Base-by-base conservation (phyloP, 2,888 invertebrate species). In the Drosophila crucigera region DNA sequence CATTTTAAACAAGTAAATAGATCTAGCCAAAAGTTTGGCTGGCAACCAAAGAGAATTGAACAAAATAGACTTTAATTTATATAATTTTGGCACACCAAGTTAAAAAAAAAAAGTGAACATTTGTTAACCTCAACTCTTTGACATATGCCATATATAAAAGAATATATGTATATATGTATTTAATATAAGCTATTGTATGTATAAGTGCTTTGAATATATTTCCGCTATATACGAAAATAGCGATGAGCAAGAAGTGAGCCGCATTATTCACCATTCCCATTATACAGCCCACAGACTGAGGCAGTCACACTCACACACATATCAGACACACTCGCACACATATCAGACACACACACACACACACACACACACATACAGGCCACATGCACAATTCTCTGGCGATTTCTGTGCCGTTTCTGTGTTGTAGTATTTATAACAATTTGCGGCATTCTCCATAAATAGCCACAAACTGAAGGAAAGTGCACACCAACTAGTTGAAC, bases 391-490 rank as follows among this genome's bases (percentile, higher is more conserved):
- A 73, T 37, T 80, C 68, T 61, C 56, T 73, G 62, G 68, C 75
- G 61, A 72, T 75, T 76, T 70, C 31, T 61, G 68, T 68, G 65
- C 64, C 47, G 55, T 65, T 69, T 49, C 59, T 50, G 59, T 70
- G 37, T 55, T 62, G 50, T 76, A 80, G 37, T 89, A 41, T 58
- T 82, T 78, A 76, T 84, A 84, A 84, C 70, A 58, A 62, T 80
- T 78, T 73, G 75, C 63, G 67, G 77, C 73, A 81, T 87, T 90
- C 86, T 91, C 91, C 91, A 91, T 91, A 91, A 92, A 92, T 91
- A 91, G 92, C 79, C 78, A 83, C 76, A 76, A 61, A 70, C 69
- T 49, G 54, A 33, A 47, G 54, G 65, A 70, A 69, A 73, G 73
- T 73, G 67, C 73, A 75, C 68, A 71, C 62, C 58, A 74, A 67